Base-by-base conservation (phyloP, 2,113 vertebrate genomes). In the Chamaetylas fuelleborni region DNA sequence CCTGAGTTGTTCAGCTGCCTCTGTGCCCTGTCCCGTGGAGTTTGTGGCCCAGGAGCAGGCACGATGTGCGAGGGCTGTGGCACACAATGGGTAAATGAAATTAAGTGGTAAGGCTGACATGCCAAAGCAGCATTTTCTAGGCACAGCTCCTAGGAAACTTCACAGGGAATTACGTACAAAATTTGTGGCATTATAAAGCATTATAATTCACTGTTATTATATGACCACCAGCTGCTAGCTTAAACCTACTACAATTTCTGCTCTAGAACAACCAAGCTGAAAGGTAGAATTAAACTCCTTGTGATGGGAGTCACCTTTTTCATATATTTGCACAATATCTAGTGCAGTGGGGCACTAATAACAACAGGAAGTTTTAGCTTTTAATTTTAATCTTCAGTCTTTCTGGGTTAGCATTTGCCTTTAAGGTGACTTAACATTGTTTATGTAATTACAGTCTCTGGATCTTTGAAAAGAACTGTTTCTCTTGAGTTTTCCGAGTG, bases 211-310 rank as follows among this genome's bases (percentile, higher is more conserved):
- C 60, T 57, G 76, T 56, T 71, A 23, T 90, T 92, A 64, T 67
- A 53, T 72, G 86, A 70, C 93, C 72, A 57, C 88, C 92, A 86
- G 80, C 93, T 90, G 86, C 72, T 50, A 65, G 48, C 43, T 86
- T 81, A 88, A 92, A 67, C 14, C 53, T 70, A 19, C 76, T 71
- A 33, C 79, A 48, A 11, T 94, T 95, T 86, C 76, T 93, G 71
- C 43, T 69, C 43, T 58, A 47, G 69, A 90, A 47, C 29, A 93
- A 74, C 48, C n/a, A 58, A 67, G n/a, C 64, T 84, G 80, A 88
- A 92, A 95, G 60, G 86, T 48, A 86, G 87, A 96, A 94, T 96
- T 94, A 86, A 91, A 69, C 56, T 84, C 60, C 43, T 67, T 51
- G n/a, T 83, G 56, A 31, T 1, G 4, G 25, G 20, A 62, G 38